Percentiles rank a stretch among this genome's conserved stretches.
phyloP scores from a whole-genome alignment of 2,113 vertebrate genomes.

The Cryptotis parvus region DNA sequence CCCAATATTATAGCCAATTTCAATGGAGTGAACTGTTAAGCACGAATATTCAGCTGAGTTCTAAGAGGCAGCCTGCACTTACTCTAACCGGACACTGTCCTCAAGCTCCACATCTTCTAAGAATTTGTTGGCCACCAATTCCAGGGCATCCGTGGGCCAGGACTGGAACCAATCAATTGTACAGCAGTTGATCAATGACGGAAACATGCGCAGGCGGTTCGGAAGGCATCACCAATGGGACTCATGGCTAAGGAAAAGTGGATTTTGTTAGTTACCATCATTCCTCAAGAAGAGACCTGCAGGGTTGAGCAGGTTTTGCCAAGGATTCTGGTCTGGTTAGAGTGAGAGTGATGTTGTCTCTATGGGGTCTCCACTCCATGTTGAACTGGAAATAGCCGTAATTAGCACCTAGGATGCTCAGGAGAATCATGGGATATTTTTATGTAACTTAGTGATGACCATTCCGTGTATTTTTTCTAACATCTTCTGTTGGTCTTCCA shows the following conservation, averaged over 20 bases:
- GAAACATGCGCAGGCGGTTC: conserved; percentile 96
- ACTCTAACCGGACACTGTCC: conserved; percentile 89
- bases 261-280: conserved; percentile 49
- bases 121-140: conserved; percentile 96
- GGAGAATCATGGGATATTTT: neutral
- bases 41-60: neutral
- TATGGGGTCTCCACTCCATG: neutral
- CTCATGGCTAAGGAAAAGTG: conserved; percentile 91
- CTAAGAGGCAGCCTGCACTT: conserved; percentile 71
- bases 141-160: conserved; percentile 95
- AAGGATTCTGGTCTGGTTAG: neutral
- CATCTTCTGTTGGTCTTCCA: neutral
- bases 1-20: conserved; percentile 10
- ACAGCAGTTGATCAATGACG: conserved; percentile 96
- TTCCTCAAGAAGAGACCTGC: neutral
- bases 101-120: conserved; percentile 94
- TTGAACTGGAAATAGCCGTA: neutral
- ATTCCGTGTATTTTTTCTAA: neutral
- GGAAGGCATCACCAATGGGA: conserved; percentile 95
- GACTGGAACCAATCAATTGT: conserved; percentile 97
- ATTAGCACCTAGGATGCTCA: neutral
- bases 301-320: neutral
- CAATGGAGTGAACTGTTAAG: neutral
- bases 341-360: neutral
- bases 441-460: neutral